Percentiles rank a stretch among this genome's conserved stretches.
Evolutionary conservation across 2,113 vertebrate genomes (phyloP).

Genomic region (Daubentonia madagascariensis): DNA sequence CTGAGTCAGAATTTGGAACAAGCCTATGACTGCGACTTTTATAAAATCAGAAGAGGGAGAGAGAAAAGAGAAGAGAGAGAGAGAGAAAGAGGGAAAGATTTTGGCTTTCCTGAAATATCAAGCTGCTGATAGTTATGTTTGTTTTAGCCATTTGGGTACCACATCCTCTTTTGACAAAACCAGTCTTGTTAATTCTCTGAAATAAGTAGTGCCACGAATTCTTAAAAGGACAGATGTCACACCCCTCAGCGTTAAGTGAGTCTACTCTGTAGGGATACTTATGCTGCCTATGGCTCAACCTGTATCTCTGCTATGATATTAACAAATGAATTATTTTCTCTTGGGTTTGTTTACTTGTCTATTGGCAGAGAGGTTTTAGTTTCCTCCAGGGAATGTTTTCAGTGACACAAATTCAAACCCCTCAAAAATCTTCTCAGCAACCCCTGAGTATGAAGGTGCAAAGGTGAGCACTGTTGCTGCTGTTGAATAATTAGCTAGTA

Average conservation of each 20-base stretch:
- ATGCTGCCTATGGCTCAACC: background rate
- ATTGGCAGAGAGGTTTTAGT: background rate
- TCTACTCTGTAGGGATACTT: background rate
- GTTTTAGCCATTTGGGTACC: accelerated
- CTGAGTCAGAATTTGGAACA: background rate
- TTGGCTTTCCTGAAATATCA: background rate
- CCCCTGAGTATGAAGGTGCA: accelerated
- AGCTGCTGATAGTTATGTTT: background rate
- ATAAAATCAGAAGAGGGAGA: background rate
- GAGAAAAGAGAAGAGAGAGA: background rate
- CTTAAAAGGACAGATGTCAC: conserved; percentile 8
- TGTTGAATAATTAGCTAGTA: background rate
- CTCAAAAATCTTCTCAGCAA: background rate
- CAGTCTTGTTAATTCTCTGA: background rate
- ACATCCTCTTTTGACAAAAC: background rate
- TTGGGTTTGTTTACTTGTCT: background rate
- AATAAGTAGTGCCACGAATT: background rate
- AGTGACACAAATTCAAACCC: conserved; percentile 22
- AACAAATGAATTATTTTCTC: conserved; percentile 6
- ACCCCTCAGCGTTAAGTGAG: background rate
- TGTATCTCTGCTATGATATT: background rate
- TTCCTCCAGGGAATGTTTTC: background rate
- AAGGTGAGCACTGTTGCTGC: accelerated
- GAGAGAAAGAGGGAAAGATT: background rate
- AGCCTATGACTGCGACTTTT: background rate